phyloP scores from a whole-genome alignment of 2,888 invertebrate species.

The Hirtodrosophila confusa region DNA sequence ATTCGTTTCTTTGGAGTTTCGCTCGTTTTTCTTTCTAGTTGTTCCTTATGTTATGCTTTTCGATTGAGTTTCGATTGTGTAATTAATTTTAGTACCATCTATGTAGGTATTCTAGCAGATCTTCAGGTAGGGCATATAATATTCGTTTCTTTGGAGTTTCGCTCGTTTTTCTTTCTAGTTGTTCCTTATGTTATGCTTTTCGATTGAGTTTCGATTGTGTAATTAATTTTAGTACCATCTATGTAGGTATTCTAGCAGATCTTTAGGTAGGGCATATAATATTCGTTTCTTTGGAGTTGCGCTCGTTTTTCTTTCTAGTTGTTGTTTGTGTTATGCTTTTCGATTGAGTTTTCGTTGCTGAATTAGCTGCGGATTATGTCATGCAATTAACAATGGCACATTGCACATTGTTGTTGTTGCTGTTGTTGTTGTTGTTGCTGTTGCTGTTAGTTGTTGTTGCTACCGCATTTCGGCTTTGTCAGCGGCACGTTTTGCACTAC shows the following conservation, averaged over 20 bases:
- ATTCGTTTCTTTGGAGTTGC: slow-evolving; percentile 5
- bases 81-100: no score
- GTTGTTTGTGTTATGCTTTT: slow-evolving; percentile 36
- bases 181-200: slow-evolving; percentile 35
- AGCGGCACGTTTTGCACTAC: slow-evolving; percentile 63
- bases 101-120: no score
- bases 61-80: no score
- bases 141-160: slow-evolving; percentile 5
- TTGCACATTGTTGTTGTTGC: slow-evolving; percentile 50
- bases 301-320: slow-evolving; percentile 28
- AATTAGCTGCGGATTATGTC: slow-evolving; percentile 76
- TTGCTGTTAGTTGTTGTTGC: slow-evolving; percentile 31
- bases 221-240: no score
- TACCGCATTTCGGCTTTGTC: slow-evolving; percentile 60
- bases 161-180: slow-evolving; percentile 28
- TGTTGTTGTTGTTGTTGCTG: slow-evolving; percentile 41
- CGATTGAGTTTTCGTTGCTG: slow-evolving; percentile 74
- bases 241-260: no score
- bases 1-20: no score
- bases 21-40: no score
- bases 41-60: no score
- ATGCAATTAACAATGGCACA: slow-evolving; percentile 78
- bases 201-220: slow-evolving; percentile 78
- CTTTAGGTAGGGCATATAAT: slow-evolving; percentile 8
- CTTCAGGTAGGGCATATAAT: slow-evolving; percentile 9